Evolutionary conservation across 2,888 invertebrate species (phyloP), one percentile per base, ranked within the genome.

Genomic region (Nomada fucata): DNA sequence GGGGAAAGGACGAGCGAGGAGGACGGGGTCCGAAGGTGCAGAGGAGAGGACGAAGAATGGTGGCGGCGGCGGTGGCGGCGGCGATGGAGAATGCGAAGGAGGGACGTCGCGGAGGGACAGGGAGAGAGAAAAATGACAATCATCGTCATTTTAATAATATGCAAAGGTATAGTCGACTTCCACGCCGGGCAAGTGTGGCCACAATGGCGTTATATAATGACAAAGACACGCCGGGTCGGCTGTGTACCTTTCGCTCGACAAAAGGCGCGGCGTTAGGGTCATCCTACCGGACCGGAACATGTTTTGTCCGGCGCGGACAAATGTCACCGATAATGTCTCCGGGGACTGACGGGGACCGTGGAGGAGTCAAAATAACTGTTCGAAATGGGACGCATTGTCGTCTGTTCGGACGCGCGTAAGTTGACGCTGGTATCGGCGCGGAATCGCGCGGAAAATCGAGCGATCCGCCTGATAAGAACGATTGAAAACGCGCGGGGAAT

Each of bases 171-270:
- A 84, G 87, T 87, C 87, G 81, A 85, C 87, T 88, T 92, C 90
- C 89, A 92, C 91, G 91, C 79, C 91, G 91, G 92, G 92, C 92
- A 94, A 93, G 93, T 94, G 93, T 93, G 93, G 92, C 90, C 91
- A 94, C 93, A 94, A 93, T 94, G 90, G 93, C 92, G 92, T 94
- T 93, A 94, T 93, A 93, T 94, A 93, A 94, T 93, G 93, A 93
- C 93, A 93, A 93, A 93, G 93, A 93, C 92, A 91, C 89, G 90
- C 90, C 91, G 91, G 91, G 91, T 91, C 91, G 90, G 88, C 81
- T 83, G 90, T 89, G 89, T 93, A 91, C 92, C 92, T 93, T 93
- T 93, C 92, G 93, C 92, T 92, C 92, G 92, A 93, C 93, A 93
- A 93, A 93, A 93, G 93, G 93, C 90, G 93, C 93, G 93, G 92